These are phyloP conservation scores for Thamnophis elegans DNA, from an alignment of 2,797 vertebrate genomes.

Conservation along the genomic window DNA sequence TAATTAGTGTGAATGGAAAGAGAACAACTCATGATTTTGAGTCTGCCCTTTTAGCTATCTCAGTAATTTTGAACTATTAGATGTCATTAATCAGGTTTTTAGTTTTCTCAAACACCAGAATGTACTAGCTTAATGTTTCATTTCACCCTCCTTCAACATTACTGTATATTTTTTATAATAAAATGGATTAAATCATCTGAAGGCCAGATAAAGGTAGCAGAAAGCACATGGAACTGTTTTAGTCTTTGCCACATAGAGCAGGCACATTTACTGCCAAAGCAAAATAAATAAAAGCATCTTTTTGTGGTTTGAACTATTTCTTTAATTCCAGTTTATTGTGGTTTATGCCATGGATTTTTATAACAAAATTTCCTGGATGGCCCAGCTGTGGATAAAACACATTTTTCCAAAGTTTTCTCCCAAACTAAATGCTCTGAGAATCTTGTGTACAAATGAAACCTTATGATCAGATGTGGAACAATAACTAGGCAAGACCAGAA, in stretches of 20 bases:
- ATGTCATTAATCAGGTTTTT: background rate
- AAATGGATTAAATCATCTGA: background rate
- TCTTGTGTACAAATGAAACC: background rate
- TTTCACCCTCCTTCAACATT: background rate
- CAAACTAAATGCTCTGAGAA: background rate
- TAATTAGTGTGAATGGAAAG: background rate
- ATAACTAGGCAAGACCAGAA: background rate
- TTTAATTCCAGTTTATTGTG: background rate
- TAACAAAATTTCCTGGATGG: background rate
- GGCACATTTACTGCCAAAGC: background rate
- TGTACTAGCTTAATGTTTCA: background rate
- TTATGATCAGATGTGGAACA: background rate
- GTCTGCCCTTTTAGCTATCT: background rate
- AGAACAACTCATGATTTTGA: background rate
- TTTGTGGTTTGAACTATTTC: background rate
- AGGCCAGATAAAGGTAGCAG: background rate
- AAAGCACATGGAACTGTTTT: background rate
- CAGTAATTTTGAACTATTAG: background rate
- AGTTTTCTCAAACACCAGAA: background rate
- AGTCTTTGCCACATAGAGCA: fast-evolving
- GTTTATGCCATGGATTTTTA: constrained; percentile 24
- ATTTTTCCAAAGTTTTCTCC: constrained; percentile 2
- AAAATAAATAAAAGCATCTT: background rate
- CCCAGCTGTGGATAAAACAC: background rate
- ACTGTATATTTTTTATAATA: background rate